A percentile compares a stretch with the other conserved stretches of the same genome.
Evolutionary conservation across 1,140 invertebrate species (phyloP).

Genomic region (Alviniconcha marisindica): DNA sequence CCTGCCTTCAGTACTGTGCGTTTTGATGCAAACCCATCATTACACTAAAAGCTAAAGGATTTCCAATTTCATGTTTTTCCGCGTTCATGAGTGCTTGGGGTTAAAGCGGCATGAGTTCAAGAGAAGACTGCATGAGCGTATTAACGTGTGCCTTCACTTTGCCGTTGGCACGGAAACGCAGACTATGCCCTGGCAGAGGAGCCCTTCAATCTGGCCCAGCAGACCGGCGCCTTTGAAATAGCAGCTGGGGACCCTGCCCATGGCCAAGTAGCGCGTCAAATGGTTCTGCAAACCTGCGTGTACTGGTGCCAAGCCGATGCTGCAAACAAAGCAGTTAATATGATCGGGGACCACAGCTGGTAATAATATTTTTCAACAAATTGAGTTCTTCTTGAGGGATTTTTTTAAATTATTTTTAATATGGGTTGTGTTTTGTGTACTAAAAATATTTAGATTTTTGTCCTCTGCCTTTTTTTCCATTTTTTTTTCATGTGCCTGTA

Average conservation of each 20-base stretch:
- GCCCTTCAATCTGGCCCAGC: slow-evolving; percentile 71
- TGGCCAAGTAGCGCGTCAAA: slow-evolving; percentile 66
- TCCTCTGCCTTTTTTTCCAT: too few relatives aligned
- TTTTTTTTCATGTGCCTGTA: too few relatives aligned
- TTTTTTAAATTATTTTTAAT: too few relatives aligned
- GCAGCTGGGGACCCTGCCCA: slow-evolving; percentile 47
- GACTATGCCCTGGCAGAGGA: slow-evolving; percentile 65
- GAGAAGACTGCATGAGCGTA: too few relatives aligned
- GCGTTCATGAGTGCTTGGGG: too few relatives aligned
- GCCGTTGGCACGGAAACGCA: slow-evolving; percentile 40
- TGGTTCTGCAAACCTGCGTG: slow-evolving; percentile 59
- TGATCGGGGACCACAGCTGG: slow-evolving; percentile 60
- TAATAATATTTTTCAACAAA: slow-evolving; percentile 38
- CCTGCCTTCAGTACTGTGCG: too few relatives aligned
- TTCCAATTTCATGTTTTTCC: too few relatives aligned
- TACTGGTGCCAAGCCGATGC: slow-evolving; percentile 62
- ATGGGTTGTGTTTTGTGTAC: neutral
- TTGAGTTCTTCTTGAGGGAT: neutral
- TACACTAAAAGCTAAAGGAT: too few relatives aligned
- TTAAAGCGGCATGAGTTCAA: too few relatives aligned
- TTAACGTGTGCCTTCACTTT: too few relatives aligned
- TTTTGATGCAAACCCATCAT: too few relatives aligned
- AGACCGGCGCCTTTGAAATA: slow-evolving; percentile 71
- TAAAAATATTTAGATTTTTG: too few relatives aligned
- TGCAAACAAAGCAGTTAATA: slow-evolving; percentile 44